A percentile compares a stretch with the other conserved stretches of the same genome.
Evolutionary conservation across 2,888 invertebrate species (phyloP).

Genomic region (Lycocerus yunnanus): DNA sequence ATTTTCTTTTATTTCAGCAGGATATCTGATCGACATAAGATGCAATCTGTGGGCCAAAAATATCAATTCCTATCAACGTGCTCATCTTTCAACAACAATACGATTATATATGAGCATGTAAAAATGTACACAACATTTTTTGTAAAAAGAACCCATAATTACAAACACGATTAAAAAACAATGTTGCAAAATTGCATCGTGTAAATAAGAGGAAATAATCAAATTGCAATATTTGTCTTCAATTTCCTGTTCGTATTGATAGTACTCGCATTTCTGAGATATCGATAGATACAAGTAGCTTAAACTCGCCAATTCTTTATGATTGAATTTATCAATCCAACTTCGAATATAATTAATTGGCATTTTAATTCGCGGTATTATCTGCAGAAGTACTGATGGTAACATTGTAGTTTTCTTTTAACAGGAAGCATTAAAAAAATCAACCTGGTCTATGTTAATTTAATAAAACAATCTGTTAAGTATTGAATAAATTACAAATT

Average conservation of each 20-base stretch:
- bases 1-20: conserved; percentile 54
- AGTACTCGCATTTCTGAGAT: too few species aligned
- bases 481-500: background rate
- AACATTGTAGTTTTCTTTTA: too few species aligned
- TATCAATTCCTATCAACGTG: conserved; percentile 47
- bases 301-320: too few species aligned
- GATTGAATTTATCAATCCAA: too few species aligned
- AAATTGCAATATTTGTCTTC: background rate
- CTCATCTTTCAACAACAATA: background rate
- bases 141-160: too few species aligned
- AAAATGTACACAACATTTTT: background rate
- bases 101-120: background rate
- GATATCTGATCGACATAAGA: conserved; percentile 68
- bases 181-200: too few species aligned
- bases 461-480: background rate
- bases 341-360: too few species aligned
- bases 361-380: too few species aligned
- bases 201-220: too few species aligned
- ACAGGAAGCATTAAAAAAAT: background rate
- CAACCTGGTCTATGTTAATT: background rate
- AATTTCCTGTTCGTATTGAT: background rate
- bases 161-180: too few species aligned
- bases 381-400: too few species aligned
- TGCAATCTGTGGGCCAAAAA: conserved; percentile 75
- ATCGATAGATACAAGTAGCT: too few species aligned